Evolutionary conservation across 2,113 vertebrate species (phyloP).

Genomic region (Petromus typicus): DNA sequence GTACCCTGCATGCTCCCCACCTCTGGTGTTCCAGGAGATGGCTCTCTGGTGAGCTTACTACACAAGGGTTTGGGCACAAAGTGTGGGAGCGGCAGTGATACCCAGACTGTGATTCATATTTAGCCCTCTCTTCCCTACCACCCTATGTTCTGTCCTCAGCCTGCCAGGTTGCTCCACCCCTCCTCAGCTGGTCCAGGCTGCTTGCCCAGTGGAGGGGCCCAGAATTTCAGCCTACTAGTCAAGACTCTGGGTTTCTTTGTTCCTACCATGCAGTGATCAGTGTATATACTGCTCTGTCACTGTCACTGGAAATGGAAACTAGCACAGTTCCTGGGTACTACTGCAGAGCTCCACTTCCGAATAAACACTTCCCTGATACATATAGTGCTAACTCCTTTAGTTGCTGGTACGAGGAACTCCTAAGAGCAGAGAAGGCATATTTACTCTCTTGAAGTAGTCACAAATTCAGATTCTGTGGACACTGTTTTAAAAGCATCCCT

Average conservation of each 20-base stretch:
- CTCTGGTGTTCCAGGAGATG: not conserved
- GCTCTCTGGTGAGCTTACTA: not conserved
- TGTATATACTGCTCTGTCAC: not conserved
- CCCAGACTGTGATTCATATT: not conserved
- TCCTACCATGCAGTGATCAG: not conserved
- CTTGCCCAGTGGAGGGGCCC: not conserved
- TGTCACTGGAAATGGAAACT: not conserved
- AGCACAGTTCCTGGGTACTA: not conserved
- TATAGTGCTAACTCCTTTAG: not conserved
- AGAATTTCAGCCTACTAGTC: not conserved
- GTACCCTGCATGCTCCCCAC: not conserved
- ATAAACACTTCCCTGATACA: not conserved
- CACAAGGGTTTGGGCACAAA: not conserved
- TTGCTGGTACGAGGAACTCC: not conserved
- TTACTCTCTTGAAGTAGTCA: not conserved
- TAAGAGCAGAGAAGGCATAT: not conserved
- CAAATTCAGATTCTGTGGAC: not conserved
- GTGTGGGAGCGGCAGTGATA: not conserved
- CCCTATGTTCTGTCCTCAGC: not conserved
- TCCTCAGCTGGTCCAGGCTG: not conserved
- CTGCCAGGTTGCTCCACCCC: not conserved
- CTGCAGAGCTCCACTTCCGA: not conserved
- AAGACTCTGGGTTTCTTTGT: not conserved
- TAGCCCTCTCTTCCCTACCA: not conserved
- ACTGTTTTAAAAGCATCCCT: not conserved